Percentiles rank a stretch among this genome's conserved stretches.
Evolutionary conservation across 2,888 invertebrate genomes (phyloP).

Genomic region (Leptarthrus brevirostris): DNA sequence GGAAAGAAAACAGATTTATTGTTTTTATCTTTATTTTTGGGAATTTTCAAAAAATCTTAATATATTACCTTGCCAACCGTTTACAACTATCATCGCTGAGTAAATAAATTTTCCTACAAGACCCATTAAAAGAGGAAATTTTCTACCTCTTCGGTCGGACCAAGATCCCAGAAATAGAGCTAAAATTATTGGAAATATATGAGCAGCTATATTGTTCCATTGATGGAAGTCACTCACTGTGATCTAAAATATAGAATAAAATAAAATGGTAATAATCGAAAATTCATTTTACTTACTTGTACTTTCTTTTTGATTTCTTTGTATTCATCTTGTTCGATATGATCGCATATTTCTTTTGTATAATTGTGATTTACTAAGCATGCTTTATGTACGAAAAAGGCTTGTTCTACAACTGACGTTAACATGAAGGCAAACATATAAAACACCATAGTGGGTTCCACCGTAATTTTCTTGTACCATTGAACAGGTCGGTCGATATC

Average conservation of each 20-base stretch:
- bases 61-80: slow-evolving; percentile 70
- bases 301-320: slow-evolving; percentile 74
- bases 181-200: slow-evolving; percentile 78
- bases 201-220: slow-evolving; percentile 81
- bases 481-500: background rate
- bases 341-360: slow-evolving; percentile 75
- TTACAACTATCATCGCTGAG: slow-evolving; percentile 79
- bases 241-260: slow-evolving; percentile 65
- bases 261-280: background rate
- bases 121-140: slow-evolving; percentile 78
- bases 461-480: slow-evolving; percentile 70
- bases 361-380: slow-evolving; percentile 80
- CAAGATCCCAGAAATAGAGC: slow-evolving; percentile 85
- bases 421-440: slow-evolving; percentile 91
- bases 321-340: slow-evolving; percentile 69
- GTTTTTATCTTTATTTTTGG: too few species aligned
- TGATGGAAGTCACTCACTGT: slow-evolving; percentile 82
- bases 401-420: slow-evolving; percentile 82
- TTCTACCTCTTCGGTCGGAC: slow-evolving; percentile 83
- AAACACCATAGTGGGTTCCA: slow-evolving; percentile 88
- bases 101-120: slow-evolving; percentile 80
- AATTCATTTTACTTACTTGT: slow-evolving; percentile 69
- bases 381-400: slow-evolving; percentile 81
- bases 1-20: background rate
- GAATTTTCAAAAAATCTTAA: background rate